Evolutionary conservation across 35 echinoderm and acorn worm genomes (phyloP), one percentile per base, ranked within the genome.

Genomic region (Chiridota heheva): DNA sequence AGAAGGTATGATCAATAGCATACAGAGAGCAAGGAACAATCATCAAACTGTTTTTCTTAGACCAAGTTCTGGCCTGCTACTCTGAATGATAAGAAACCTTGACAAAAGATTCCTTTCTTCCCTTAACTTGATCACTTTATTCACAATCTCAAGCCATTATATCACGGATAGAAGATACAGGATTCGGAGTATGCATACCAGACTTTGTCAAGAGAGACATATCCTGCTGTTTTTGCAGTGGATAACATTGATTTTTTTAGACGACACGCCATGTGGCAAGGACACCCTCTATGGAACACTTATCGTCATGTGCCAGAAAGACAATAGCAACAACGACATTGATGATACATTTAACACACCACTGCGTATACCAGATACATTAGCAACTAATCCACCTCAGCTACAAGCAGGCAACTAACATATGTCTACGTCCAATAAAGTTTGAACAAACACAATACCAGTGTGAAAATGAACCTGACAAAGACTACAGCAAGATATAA

Each of bases 181-280:
- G 43, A 43, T 40, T 6, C n/a, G 4, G 69, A 2, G 69, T 51
- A 53, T 76, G 72, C 44, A 26, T 76, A 57, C 72, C 72, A 51
- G 72, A 76, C 30, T 76, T 76, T 26, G 72, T 76, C 7, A 76
- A 76, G 44, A 76, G 38, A 76, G 44, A 76, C 28, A 28, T 76
- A 13, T n/a, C 72, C 72, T 32, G 22, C 56, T 47, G 12, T 76
- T 51, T 76, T 76, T 76, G 44, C 42, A 3, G 43, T 76, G 41
- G 72, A 76, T 51, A 76, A 76, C 43, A 76, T 76, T 10, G 72
- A 76, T 28, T 76, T 51, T n/a, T 57, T 53, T 76, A 76, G 72
- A 76, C 16, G 72, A 76, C 72, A 76, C 72, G 28, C 44, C 72
- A 22, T 76, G 44, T 76, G 72, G 72, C 72, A 76, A 76, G 3